A percentile compares a stretch with the other conserved stretches of the same genome.
These are phyloP conservation scores for Branchinecta lindahli DNA, from an alignment of 1,140 invertebrate species.

Conservation along the genomic window DNA sequence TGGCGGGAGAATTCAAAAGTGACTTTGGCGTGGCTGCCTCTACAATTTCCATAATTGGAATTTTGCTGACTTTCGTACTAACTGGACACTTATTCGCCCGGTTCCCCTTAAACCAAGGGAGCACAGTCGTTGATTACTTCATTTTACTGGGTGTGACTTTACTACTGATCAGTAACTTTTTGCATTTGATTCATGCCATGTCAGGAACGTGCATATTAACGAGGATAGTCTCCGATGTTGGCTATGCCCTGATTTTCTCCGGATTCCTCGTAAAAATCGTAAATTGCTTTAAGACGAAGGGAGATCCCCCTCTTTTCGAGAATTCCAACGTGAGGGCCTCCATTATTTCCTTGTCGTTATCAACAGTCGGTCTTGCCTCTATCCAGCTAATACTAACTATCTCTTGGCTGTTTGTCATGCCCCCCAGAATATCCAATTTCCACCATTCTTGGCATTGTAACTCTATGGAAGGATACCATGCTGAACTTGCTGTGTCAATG, in stretches of 20 bases:
- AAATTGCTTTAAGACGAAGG: neutral
- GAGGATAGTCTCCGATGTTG: neutral
- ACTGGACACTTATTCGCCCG: neutral
- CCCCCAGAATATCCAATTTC: neutral
- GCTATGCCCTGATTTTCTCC: neutral
- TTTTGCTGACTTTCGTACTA: neutral
- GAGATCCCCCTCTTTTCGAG: neutral
- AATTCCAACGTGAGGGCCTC: neutral
- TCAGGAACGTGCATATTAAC: neutral
- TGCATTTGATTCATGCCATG: neutral
- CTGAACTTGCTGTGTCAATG: neutral
- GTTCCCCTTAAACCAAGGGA: neutral
- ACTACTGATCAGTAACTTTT: neutral
- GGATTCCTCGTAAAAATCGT: neutral
- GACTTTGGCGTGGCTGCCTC: neutral
- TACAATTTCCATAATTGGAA: neutral
- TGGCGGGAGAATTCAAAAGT: constrained; percentile 6
- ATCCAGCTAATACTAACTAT: neutral
- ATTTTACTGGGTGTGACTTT: neutral
- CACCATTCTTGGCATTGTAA: neutral
- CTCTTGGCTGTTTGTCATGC: neutral
- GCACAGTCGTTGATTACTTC: neutral
- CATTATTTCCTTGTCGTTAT: neutral
- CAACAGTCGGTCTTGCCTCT: neutral
- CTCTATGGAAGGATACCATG: neutral